Conservation (phyloP, 2,888 invertebrate species). For the Pristionchus arcanus region DNA sequence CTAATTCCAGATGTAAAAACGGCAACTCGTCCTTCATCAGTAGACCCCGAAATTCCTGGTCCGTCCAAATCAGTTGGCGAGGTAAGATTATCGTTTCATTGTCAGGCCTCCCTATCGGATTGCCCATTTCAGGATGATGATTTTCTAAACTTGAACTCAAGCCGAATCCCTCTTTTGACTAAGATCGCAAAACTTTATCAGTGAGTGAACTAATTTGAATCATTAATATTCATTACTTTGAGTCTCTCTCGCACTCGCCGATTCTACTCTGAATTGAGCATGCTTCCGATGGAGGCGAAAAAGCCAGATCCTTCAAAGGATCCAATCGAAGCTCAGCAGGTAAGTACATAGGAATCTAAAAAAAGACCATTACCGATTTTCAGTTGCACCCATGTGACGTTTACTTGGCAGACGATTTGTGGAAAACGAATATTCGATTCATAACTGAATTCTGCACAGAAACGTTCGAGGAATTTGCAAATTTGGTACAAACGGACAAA, state of each 20-base stretch:
- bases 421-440: conserved; percentile 15
- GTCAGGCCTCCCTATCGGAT: no score
- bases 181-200: not conserved
- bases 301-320: not conserved
- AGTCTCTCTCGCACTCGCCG: not conserved
- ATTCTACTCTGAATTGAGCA: conserved; percentile 19
- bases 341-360: not conserved
- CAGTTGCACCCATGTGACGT: conserved; percentile 15
- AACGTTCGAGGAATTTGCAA: conserved; percentile 2
- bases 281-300: not conserved
- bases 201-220: not conserved
- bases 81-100: no score
- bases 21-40: not conserved
- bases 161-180: not conserved
- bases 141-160: not conserved
- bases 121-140: not conserved
- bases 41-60: not conserved
- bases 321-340: conserved; percentile 7
- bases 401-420: not conserved
- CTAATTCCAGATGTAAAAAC: not conserved
- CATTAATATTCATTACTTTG: not conserved
- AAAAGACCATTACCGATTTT: not conserved
- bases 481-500: not conserved
- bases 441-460: not conserved
- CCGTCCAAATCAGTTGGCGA: not conserved